phyloP scores from a whole-genome alignment of 2,113 vertebrate species.

The Vidua macroura region DNA sequence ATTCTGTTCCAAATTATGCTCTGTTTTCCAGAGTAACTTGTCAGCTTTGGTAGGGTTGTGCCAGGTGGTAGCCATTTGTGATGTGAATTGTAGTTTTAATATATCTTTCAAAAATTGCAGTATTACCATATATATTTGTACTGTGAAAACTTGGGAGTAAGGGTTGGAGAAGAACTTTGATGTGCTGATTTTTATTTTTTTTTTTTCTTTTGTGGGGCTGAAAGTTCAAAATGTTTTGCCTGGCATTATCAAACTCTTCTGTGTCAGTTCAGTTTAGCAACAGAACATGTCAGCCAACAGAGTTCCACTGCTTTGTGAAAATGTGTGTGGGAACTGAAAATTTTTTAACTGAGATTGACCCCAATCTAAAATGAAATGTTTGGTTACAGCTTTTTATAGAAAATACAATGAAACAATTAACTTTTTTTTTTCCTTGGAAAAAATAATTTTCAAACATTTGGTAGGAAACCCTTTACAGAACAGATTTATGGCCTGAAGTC shows the following conservation, averaged over 20 bases:
- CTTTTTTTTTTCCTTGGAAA: not conserved
- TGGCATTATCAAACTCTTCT: not conserved
- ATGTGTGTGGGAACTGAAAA: not conserved
- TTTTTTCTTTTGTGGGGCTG: not conserved
- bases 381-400: not conserved
- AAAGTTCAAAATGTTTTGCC: not conserved
- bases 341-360: slow-evolving; percentile 4
- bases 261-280: not conserved
- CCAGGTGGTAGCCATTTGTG: not conserved
- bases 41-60: not conserved
- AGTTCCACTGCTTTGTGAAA: not conserved
- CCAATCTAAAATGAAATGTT: slow-evolving; percentile 12
- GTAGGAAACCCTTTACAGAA: slow-evolving; percentile 15
- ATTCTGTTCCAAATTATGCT: slow-evolving; percentile 19
- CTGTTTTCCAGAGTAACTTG: slow-evolving; percentile 8
- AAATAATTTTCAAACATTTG: not conserved
- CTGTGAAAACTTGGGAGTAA: not conserved
- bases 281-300: not conserved
- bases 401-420: slow-evolving; percentile 15
- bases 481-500: slow-evolving; percentile 26
- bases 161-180: not conserved
- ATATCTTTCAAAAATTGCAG: not conserved
- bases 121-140: not conserved
- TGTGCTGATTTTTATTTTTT: not conserved
- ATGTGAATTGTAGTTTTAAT: not conserved